These are phyloP conservation scores for Drosophila leontia DNA, from an alignment of 1,140 invertebrate species.

Conservation along the genomic window DNA sequence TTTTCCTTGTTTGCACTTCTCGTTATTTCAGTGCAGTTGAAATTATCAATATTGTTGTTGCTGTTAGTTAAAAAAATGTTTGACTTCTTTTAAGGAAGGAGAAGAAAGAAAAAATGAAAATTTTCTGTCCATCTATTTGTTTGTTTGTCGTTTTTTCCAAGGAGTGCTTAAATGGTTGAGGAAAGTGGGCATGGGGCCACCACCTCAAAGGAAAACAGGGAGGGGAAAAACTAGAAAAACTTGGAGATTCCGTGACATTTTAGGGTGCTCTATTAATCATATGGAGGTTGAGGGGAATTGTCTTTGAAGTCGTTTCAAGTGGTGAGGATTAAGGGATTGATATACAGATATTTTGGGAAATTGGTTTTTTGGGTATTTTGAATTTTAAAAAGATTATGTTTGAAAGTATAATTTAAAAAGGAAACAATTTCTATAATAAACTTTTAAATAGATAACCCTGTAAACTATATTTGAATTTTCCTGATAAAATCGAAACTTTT, in stretches of 20 bases:
- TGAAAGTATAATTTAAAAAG: too few relatives aligned
- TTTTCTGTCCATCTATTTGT: conserved; percentile 2
- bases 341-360: not conserved
- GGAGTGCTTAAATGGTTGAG: conserved; percentile 16
- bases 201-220: too few relatives aligned
- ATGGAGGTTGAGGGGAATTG: not conserved
- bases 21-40: conserved; percentile 60
- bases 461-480: too few relatives aligned
- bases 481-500: too few relatives aligned
- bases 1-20: conserved; percentile 60
- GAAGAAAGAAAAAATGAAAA: conserved; percentile 27
- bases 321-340: not conserved
- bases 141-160: conserved; percentile 15
- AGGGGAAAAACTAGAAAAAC: conserved; percentile 3
- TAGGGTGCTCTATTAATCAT: conserved; percentile 28
- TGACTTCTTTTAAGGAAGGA: conserved; percentile 24
- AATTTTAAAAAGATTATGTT: too few relatives aligned
- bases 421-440: too few relatives aligned
- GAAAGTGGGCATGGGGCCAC: not conserved
- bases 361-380: not conserved
- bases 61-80: conserved; percentile 56
- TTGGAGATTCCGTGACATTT: conserved; percentile 21
- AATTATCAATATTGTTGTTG: conserved; percentile 67
- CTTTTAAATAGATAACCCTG: too few relatives aligned
- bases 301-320: conserved; percentile 27